Conservation (phyloP, 2,888 invertebrate genomes). For the Drosophila neonasuta region DNA sequence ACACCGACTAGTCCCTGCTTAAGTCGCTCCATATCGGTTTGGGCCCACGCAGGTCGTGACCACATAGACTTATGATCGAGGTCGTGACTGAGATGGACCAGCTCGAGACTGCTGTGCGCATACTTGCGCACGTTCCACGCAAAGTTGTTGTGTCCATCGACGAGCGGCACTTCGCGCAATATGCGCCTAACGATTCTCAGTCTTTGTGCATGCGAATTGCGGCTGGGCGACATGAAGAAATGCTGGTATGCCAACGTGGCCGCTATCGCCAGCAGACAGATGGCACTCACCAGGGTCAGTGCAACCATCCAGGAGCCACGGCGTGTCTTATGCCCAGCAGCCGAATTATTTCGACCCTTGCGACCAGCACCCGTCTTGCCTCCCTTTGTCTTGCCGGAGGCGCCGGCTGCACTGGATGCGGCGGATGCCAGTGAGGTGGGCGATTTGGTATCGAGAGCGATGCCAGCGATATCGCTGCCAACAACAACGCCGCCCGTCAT, state of each 20-base stretch:
- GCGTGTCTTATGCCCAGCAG: constrained; percentile 64
- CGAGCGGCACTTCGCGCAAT: constrained; percentile 81
- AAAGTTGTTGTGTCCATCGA: constrained; percentile 91
- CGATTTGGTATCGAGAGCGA: constrained; percentile 70
- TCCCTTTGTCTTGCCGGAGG: constrained; percentile 55
- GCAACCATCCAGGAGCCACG: constrained; percentile 80
- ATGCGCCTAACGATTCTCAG: constrained; percentile 81
- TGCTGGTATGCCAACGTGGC: constrained; percentile 81
- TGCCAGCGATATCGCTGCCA: constrained; percentile 69
- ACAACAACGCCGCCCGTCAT: constrained; percentile 69
- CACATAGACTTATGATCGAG: constrained; percentile 86
- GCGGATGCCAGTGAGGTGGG: constrained; percentile 64
- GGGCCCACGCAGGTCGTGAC: constrained; percentile 94
- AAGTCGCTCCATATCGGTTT: constrained; percentile 94
- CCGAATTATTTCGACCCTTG: constrained; percentile 45
- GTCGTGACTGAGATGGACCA: constrained; percentile 80
- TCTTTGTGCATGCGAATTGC: constrained; percentile 82
- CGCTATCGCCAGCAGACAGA: constrained; percentile 79
- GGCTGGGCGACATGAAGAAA: constrained; percentile 80
- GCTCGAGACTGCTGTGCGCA: constrained; percentile 89
- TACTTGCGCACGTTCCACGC: constrained; percentile 95
- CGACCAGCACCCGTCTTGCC: constrained; percentile 49
- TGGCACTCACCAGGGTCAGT: constrained; percentile 79
- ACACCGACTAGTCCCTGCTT: constrained; percentile 93
- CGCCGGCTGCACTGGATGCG: constrained; percentile 39